These are phyloP conservation scores for Melieria omissa DNA, from an alignment of 2,888 invertebrate species.

Conservation along the genomic window DNA sequence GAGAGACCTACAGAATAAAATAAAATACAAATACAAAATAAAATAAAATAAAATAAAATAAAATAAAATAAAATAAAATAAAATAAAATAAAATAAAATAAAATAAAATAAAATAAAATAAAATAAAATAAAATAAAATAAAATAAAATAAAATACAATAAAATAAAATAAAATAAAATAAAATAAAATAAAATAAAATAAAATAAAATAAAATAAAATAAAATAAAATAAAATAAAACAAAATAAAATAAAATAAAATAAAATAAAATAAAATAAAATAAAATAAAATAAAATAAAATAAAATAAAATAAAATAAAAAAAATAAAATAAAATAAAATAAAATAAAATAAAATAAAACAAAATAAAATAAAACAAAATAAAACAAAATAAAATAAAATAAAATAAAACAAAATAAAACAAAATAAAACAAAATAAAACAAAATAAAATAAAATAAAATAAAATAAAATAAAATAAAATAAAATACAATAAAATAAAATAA, in stretches of 20 bases:
- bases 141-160: too few relatives aligned
- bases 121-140: background rate
- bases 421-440: background rate
- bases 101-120: conserved; percentile 1
- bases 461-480: background rate
- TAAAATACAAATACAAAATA: too few relatives aligned
- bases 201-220: background rate
- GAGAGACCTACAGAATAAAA: background rate
- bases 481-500: background rate
- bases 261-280: conserved; percentile 2
- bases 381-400: background rate
- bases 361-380: background rate
- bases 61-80: too few relatives aligned
- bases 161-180: background rate
- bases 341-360: background rate
- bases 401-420: background rate
- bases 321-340: background rate
- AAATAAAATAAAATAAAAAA: background rate
- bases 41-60: too few relatives aligned
- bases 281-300: background rate
- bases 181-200: background rate
- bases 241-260: background rate
- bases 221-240: background rate
- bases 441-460: background rate
- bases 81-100: background rate